Conservation (phyloP, 2,888 invertebrate species). For the Tinea pellionella region DNA sequence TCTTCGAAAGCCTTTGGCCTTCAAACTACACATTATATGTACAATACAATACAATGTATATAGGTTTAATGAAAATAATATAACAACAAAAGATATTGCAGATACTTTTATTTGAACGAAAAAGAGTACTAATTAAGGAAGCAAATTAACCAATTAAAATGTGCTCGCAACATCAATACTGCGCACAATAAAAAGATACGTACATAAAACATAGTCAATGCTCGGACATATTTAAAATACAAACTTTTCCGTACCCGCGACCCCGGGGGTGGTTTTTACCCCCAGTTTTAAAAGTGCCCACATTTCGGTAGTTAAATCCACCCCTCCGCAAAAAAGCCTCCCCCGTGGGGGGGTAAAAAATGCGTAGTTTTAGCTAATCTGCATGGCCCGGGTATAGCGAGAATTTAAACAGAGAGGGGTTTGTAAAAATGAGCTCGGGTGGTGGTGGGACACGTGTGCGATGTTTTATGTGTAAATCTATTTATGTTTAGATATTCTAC, state of each 20-base stretch:
- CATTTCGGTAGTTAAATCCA: conserved; percentile 63
- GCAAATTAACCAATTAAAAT: neutral
- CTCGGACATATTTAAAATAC: conserved; percentile 67
- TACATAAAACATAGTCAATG: neutral
- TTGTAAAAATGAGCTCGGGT: conserved; percentile 50
- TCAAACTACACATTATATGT: too few relatives aligned
- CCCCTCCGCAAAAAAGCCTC: conserved; percentile 32
- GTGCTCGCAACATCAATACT: neutral
- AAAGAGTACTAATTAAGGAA: neutral
- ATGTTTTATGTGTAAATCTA: conserved; percentile 65
- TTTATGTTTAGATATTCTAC: conserved; percentile 45
- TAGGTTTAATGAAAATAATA: too few relatives aligned
- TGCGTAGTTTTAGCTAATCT: conserved; percentile 77
- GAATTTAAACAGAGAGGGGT: conserved; percentile 42
- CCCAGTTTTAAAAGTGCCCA: conserved; percentile 30
- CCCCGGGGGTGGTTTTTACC: conserved; percentile 26
- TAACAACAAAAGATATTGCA: too few relatives aligned
- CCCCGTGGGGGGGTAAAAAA: conserved; percentile 68
- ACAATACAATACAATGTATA: too few relatives aligned
- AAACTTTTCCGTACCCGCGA: conserved; percentile 47
- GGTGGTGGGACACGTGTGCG: conserved; percentile 49
- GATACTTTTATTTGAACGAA: neutral
- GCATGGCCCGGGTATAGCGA: conserved; percentile 48
- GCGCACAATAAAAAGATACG: neutral
- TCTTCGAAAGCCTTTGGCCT: too few relatives aligned